Conservation (phyloP, 2,113 vertebrate species). For the Desmodus rotundus region DNA sequence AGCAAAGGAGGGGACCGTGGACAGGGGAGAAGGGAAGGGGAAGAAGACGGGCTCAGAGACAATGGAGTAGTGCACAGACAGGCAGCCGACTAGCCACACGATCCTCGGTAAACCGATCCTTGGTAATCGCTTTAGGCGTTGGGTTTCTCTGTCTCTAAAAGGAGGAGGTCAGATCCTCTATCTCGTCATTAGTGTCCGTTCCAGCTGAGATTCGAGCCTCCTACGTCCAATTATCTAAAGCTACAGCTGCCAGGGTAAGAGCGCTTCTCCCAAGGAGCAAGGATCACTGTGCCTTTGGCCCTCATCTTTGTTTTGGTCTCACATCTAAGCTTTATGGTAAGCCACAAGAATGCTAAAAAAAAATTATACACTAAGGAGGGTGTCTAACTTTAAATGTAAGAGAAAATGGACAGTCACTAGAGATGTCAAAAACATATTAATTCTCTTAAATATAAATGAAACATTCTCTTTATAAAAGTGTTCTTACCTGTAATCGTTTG, state of each 20-base stretch:
- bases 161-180: background rate
- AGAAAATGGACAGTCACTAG: background rate
- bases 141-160: background rate
- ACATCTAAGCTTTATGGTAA: background rate
- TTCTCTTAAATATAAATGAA: background rate
- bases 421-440: background rate
- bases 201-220: background rate
- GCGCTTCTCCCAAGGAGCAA: background rate
- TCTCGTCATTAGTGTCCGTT: background rate
- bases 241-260: background rate
- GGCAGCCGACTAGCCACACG: background rate
- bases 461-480: background rate
- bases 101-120: background rate
- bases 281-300: background rate
- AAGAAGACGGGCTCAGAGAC: background rate
- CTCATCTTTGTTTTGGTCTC: background rate
- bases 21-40: background rate
- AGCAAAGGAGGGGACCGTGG: background rate
- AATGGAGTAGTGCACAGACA: fast-evolving
- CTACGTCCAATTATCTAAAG: background rate
- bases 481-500: slow-evolving; percentile 90
- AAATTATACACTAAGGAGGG: background rate
- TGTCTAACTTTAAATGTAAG: background rate
- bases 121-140: background rate
- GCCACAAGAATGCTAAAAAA: background rate